Conservation (phyloP, 2,888 invertebrate genomes). For the Chrysolina oricalcia region DNA sequence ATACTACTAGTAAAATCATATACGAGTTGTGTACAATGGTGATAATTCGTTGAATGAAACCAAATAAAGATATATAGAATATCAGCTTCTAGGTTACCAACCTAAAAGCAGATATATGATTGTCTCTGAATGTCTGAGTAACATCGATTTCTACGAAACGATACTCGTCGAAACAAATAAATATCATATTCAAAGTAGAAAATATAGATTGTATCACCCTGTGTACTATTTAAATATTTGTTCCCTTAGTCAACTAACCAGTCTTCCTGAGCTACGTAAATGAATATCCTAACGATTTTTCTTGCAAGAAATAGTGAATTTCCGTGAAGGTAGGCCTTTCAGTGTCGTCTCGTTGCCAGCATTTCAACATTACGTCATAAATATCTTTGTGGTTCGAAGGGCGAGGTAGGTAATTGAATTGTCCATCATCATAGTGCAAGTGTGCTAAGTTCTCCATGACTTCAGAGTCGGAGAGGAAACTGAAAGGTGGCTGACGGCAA, state of each 20-base stretch:
- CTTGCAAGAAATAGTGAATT: conserved; percentile 86
- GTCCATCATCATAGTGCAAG: conserved; percentile 77
- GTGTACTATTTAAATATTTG: conserved; percentile 71
- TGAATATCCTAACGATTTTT: conserved; percentile 79
- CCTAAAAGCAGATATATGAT: conserved; percentile 21
- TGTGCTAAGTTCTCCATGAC: conserved; percentile 87
- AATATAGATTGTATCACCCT: conserved; percentile 68
- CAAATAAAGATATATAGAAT: conserved; percentile 21
- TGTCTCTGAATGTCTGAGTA: conserved; percentile 26
- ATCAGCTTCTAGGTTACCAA: conserved; percentile 21
- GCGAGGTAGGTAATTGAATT: conserved; percentile 78
- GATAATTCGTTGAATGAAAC: conserved; percentile 25
- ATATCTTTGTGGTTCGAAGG: conserved; percentile 80
- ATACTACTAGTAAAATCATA: conserved; percentile 8
- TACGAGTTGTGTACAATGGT: conserved; percentile 23
- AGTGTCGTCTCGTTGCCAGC: conserved; percentile 85
- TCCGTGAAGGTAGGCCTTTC: conserved; percentile 87
- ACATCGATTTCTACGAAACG: conserved; percentile 24
- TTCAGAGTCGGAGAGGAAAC: conserved; percentile 83
- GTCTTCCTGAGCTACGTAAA: conserved; percentile 72
- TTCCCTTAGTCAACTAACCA: conserved; percentile 66
- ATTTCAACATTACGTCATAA: conserved; percentile 88
- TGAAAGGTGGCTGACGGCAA: conserved; percentile 85
- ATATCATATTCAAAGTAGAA: conserved; percentile 46
- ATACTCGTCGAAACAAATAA: conserved; percentile 37